Percentiles rank a stretch among this genome's conserved stretches.
Evolutionary conservation across 2,113 vertebrate genomes (phyloP).

Genomic region (Cottus gobio): DNA sequence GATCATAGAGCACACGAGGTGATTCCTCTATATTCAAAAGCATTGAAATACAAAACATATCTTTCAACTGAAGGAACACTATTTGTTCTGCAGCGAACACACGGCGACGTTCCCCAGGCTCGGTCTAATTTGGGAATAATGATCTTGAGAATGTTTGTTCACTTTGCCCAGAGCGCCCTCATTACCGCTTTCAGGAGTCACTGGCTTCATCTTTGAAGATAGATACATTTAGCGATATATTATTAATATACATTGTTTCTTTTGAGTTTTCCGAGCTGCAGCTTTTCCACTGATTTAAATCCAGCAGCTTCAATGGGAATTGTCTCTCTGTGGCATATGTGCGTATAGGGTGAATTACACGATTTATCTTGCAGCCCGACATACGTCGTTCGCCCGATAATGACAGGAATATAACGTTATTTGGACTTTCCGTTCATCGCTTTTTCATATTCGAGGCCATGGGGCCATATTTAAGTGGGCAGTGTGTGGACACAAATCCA

Average conservation of each 20-base stretch:
- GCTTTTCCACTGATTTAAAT: constrained; percentile 37
- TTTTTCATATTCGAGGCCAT: constrained; percentile 18
- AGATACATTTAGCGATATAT: constrained; percentile 59
- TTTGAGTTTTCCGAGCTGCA: constrained; percentile 47
- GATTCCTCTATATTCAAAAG: constrained; percentile 47
- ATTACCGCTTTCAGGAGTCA: constrained; percentile 65
- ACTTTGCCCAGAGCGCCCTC: constrained; percentile 67
- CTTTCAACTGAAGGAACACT: constrained; percentile 40
- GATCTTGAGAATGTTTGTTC: constrained; percentile 71
- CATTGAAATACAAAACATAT: constrained; percentile 31
- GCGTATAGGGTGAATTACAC: constrained; percentile 4
- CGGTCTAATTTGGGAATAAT: constrained; percentile 72
- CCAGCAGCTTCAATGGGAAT: constrained; percentile 14
- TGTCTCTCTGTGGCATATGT: background rate
- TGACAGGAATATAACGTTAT: background rate
- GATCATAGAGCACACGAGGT: constrained; percentile 26
- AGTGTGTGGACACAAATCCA: constrained; percentile 3
- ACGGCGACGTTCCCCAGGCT: constrained; percentile 42
- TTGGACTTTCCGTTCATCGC: background rate
- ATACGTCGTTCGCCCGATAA: constrained; percentile 4
- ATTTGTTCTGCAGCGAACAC: constrained; percentile 65
- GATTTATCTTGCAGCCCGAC: background rate
- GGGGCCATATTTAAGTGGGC: constrained; percentile 38
- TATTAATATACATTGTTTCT: constrained; percentile 70
- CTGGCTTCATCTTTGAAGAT: constrained; percentile 62